Evolutionary conservation across 2,797 vertebrate species (phyloP).

Genomic region (Telmatherina bonti): DNA sequence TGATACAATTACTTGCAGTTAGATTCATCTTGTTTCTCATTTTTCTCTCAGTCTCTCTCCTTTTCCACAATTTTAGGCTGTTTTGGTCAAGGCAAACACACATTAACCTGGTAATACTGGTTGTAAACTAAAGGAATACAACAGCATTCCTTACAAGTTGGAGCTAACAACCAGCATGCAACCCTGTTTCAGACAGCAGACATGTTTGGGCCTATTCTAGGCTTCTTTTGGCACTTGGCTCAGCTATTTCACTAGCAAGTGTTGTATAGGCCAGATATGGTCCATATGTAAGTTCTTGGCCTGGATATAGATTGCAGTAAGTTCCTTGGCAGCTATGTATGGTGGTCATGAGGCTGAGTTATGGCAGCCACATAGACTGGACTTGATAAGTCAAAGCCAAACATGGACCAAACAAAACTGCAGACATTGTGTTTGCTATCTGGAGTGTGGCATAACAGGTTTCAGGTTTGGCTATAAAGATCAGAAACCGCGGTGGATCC

Average conservation of each 20-base stretch:
- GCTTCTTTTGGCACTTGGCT: background rate
- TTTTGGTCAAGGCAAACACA: background rate
- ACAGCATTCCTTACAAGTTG: too few relatives aligned
- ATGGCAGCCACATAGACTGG: too few relatives aligned
- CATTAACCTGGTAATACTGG: background rate
- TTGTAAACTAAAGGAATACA: background rate
- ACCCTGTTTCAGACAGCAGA: background rate
- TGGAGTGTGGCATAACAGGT: background rate
- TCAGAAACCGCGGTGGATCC: background rate
- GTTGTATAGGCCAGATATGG: background rate
- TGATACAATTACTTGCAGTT: too few relatives aligned
- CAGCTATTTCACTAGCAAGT: background rate
- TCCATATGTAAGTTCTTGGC: too few relatives aligned
- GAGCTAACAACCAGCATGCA: background rate
- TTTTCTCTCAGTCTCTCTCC: too few relatives aligned
- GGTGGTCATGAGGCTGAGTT: too few relatives aligned
- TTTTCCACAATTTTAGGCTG: background rate
- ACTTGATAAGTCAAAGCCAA: background rate
- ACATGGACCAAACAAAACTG: background rate
- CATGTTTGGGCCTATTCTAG: background rate
- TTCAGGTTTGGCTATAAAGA: background rate
- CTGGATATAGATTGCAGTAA: too few relatives aligned
- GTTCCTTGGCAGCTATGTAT: too few relatives aligned
- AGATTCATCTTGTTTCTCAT: background rate
- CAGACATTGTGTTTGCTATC: too few relatives aligned